Base-by-base conservation (phyloP, 2,797 vertebrate species). In the Crenichthys baileyi region DNA sequence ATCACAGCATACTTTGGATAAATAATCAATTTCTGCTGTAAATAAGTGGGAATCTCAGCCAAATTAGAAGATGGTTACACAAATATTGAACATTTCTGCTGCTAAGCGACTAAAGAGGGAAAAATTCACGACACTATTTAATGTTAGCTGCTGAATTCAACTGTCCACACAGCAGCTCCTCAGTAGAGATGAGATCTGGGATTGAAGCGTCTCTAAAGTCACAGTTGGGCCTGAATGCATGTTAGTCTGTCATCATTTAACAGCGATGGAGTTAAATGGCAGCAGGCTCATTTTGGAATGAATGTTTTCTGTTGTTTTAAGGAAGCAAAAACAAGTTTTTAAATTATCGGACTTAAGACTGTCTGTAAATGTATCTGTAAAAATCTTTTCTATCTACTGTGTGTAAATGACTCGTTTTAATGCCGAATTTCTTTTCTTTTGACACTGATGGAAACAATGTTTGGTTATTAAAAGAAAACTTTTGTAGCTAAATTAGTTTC, bases 401-500 rank as follows among this genome's bases (percentile, higher is more conserved):
- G 29, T 58, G 39, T 79, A 24, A 20, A 0, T 63, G n/a, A 70
- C 58, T 79, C n/a, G 0, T 82, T 87, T 88, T 89, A 79, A 86
- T 83, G 76, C 76, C 63, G 74, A 4, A 39, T 11, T 85, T 88
- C 86, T 88, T 36, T 88, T 82, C 77, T 31, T 86, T 88, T 88
- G 85, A 13, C 41, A 70, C 56, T 58, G 55, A 60, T 60, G 11
- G n/a, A 58, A 58, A 58, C 9, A 16, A 18, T 4, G 6, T 44
- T n/a, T 70, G 67, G 12, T n/a, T 70, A 70, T 36, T 48, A 70
- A 46, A 70, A 48, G 16, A 55, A 36, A 73, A 55, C 51, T 20
- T 56, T 20, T 51, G 48, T 72, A 72, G 70, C 48, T 51, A 72
- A 4, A 3, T 8, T 24, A 3, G 20, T 56, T 56, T 73, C 39